These are phyloP conservation scores for Agrotis clavis DNA, from an alignment of 2,888 invertebrate species.

Conservation along the genomic window DNA sequence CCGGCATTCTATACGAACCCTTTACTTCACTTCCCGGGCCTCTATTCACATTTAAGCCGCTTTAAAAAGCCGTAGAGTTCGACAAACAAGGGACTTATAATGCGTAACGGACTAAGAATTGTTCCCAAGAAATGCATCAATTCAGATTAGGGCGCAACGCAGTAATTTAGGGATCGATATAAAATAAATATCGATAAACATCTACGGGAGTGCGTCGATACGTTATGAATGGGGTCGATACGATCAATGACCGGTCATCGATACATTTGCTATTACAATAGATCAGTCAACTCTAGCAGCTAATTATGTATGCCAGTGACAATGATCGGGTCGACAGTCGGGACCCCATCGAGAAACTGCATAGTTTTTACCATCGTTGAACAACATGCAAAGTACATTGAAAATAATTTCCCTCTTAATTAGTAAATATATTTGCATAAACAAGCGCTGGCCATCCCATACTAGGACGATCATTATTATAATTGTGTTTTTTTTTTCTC, in stretches of 20 bases:
- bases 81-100: conserved; percentile 88
- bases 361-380: conserved; percentile 74
- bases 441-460: conserved; percentile 85
- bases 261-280: conserved; percentile 71
- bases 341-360: conserved; percentile 72
- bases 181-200: conserved; percentile 72
- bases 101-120: conserved; percentile 86
- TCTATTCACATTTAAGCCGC: conserved; percentile 86
- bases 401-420: conserved; percentile 88
- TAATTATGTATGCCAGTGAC: conserved; percentile 80
- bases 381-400: conserved; percentile 84
- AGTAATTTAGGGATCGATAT: conserved; percentile 63
- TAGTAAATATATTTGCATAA: conserved; percentile 87
- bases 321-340: conserved; percentile 74
- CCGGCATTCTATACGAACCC: conserved; percentile 87
- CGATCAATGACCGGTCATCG: conserved; percentile 69
- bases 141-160: conserved; percentile 74
- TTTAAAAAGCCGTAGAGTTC: conserved; percentile 86
- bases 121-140: conserved; percentile 79
- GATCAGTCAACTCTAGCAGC: conserved; percentile 77
- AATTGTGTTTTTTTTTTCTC: conserved; percentile 87
- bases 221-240: conserved; percentile 52
- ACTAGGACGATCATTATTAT: conserved; percentile 89
- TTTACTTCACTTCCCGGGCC: conserved; percentile 86
- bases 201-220: conserved; percentile 53